phyloP scores from a whole-genome alignment of 2,797 vertebrate genomes.

The Poeciliopsis infans region DNA sequence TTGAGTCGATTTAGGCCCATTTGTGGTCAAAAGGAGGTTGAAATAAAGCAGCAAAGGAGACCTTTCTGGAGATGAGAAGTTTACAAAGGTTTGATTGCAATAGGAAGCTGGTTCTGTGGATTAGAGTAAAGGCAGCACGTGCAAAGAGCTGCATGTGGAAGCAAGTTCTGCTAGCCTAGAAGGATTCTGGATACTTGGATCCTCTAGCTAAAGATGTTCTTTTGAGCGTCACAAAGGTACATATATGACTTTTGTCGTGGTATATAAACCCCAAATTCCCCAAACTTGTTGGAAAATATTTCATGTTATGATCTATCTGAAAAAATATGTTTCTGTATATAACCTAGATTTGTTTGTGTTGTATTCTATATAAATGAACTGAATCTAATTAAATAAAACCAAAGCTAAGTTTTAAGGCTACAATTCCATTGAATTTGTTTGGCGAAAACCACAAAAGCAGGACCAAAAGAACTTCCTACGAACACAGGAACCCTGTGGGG shows the following conservation, averaged over 20 bases:
- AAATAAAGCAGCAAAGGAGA: slow-evolving; percentile 76
- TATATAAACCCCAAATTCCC: too few relatives aligned
- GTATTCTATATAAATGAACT: too few relatives aligned
- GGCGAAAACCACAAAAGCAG: too few relatives aligned
- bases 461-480: too few relatives aligned
- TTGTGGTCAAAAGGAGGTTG: slow-evolving; percentile 74
- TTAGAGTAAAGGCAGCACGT: slow-evolving; percentile 59
- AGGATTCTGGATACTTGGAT: neutral
- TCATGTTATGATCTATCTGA: neutral
- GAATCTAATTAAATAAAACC: too few relatives aligned
- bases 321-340: neutral
- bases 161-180: neutral
- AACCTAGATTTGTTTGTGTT: neutral
- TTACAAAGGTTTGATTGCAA: slow-evolving; percentile 77
- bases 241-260: too few relatives aligned
- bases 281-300: neutral
- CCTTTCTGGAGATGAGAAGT: slow-evolving; percentile 64
- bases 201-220: neutral
- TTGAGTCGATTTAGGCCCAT: slow-evolving; percentile 78
- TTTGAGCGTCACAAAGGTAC: neutral
- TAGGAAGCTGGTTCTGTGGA: slow-evolving; percentile 71
- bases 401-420: too few relatives aligned
- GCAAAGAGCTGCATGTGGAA: slow-evolving; percentile 35
- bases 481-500: too few relatives aligned
- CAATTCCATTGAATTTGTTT: too few relatives aligned